phyloP scores from a whole-genome alignment of 2,113 vertebrate species.

The Craseonycteris thonglongyai region DNA sequence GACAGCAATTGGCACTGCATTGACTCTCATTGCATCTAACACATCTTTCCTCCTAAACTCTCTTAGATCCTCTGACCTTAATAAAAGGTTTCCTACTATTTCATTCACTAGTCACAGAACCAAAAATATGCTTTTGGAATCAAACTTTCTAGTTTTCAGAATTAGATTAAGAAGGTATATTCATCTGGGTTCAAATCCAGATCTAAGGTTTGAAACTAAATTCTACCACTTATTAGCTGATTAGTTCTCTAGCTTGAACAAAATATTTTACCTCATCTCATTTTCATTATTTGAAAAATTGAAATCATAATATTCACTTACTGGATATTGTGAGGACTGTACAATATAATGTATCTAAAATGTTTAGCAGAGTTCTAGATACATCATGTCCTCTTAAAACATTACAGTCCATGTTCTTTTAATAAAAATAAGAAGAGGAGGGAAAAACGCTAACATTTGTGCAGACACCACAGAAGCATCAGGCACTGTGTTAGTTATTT shows the following conservation, averaged over 20 bases:
- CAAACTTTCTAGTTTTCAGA: neutral
- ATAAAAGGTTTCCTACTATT: neutral
- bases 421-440: neutral
- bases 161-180: neutral
- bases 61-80: neutral
- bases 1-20: neutral
- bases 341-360: neutral
- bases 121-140: neutral
- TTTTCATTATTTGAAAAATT: neutral
- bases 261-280: neutral
- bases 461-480: neutral
- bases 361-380: neutral
- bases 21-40: neutral
- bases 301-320: neutral
- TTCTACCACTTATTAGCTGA: neutral
- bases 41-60: neutral
- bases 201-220: neutral
- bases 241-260: neutral
- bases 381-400: neutral
- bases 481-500: neutral
- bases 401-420: neutral
- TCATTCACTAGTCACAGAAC: neutral
- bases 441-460: neutral
- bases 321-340: neutral
- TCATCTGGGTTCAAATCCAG: neutral